phyloP scores from a whole-genome alignment of 2,888 invertebrate species.

The Lagria hirta region DNA sequence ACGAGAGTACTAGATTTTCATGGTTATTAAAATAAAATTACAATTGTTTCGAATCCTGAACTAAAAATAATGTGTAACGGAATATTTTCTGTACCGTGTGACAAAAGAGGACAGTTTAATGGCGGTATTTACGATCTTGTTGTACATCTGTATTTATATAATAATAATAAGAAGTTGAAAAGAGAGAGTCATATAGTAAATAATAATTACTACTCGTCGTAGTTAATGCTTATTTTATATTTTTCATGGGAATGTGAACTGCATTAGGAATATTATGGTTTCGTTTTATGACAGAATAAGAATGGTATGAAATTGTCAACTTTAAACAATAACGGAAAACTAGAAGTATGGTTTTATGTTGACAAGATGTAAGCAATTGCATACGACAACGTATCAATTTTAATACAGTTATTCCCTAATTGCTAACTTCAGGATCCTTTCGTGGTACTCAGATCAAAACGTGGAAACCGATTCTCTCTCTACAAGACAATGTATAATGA shows the following conservation, averaged over 20 bases:
- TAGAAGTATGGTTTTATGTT: slow-evolving; percentile 6
- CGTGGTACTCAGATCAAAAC: slow-evolving; percentile 5
- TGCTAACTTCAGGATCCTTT: slow-evolving; percentile 15
- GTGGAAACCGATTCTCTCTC: no score
- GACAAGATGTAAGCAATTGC: slow-evolving; percentile 22
- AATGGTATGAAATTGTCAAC: slow-evolving; percentile 19
- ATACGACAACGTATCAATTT: slow-evolving; percentile 27
- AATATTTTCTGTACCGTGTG: slow-evolving; percentile 20
- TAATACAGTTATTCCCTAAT: slow-evolving; percentile 25
- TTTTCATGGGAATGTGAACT: slow-evolving; percentile 30
- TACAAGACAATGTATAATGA: slow-evolving; percentile 5
- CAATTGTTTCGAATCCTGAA: slow-evolving; percentile 13
- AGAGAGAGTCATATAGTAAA: slow-evolving; percentile 8
- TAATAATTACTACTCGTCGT: slow-evolving; percentile 18
- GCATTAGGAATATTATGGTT: no score
- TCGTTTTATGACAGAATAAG: slow-evolving; percentile 7
- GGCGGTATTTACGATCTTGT: slow-evolving; percentile 35
- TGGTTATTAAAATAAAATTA: slow-evolving; percentile 21
- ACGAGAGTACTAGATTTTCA: slow-evolving; percentile 9
- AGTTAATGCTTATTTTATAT: slow-evolving; percentile 22
- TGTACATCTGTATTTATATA: slow-evolving; percentile 35
- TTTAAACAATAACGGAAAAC: slow-evolving; percentile 13
- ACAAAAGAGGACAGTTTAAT: slow-evolving; percentile 36
- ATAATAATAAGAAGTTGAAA: slow-evolving; percentile 28
- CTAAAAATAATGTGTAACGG: slow-evolving; percentile 25